A percentile compares a stretch with the other conserved stretches of the same genome.
Conservation (phyloP, 30 jellyfish, hydroid and myxozoan species). For the Pelagia noctiluca region DNA sequence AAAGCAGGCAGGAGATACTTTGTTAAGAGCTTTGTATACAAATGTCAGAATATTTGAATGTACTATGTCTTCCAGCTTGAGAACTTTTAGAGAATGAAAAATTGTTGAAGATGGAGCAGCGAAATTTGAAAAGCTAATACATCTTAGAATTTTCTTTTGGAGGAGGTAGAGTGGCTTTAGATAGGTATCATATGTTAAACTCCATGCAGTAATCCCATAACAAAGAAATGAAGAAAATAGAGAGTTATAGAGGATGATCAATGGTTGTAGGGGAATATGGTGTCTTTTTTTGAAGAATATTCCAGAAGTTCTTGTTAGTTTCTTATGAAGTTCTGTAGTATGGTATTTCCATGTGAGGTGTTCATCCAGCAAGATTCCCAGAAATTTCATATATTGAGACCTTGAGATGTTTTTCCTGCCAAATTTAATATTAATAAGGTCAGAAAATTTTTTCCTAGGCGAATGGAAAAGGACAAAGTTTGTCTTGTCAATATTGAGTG, state of each 20-base stretch:
- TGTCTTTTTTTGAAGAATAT: background rate
- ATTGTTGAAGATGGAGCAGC: too few species aligned
- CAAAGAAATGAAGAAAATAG: background rate
- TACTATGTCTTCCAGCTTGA: too few species aligned
- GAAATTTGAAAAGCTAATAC: background rate
- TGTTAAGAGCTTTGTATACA: too few species aligned
- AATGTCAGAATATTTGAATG: too few species aligned
- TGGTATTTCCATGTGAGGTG: conserved; percentile 23
- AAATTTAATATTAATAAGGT: conserved; percentile 4
- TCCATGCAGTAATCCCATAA: background rate
- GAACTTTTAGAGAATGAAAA: too few species aligned
- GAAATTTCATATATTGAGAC: conserved; percentile 11
- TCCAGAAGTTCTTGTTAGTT: conserved; percentile 36
- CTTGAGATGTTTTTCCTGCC: conserved; percentile 3
- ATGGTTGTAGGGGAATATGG: conserved; percentile 10
- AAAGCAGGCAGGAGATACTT: too few species aligned
- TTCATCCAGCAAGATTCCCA: conserved; percentile 29
- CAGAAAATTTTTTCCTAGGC: background rate
- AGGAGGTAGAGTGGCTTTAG: background rate
- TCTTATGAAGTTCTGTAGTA: background rate
- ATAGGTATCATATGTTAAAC: background rate
- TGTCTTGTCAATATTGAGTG: conserved; percentile 35
- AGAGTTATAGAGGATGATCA: background rate
- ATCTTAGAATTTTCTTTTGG: background rate
- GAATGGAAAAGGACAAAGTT: conserved; percentile 11